Base-by-base conservation (phyloP, 2,797 vertebrate species). In the Loriculus beryllinus region DNA sequence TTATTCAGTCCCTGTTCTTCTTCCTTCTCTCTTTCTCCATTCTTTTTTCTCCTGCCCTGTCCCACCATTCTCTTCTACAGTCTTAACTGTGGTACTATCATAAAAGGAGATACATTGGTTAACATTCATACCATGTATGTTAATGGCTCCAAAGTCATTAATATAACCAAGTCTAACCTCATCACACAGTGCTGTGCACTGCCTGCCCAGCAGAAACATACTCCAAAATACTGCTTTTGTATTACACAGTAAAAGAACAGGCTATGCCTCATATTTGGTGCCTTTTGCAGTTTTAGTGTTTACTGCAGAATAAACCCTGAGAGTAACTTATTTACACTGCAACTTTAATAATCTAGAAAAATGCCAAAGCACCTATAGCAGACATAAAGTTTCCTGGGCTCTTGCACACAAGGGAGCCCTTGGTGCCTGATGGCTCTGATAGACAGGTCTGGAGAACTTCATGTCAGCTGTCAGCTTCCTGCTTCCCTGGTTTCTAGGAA, bases 391-490 rank as follows among this genome's bases (percentile, higher is more conserved):
- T 15, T 49, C 20, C n/a, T 3, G 4, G 35, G 40, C 35, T 75
- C 78, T 14, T 26, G 23, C 3, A 7, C 1, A 5, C 1, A 1
- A 35, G 37, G 19, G 59, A 63, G 26, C 40, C 33, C n/a, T 64
- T 2, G 1, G 14, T 6, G 3, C 7, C 17, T 42, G 15, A 21
- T 0, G 1, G 39, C 28, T 68, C 43, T 7, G 12, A 52, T 20
- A 75, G 16, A 79, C 29, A 39, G 7, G 4, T 48, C 31, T 51
- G 20, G 40, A 80, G 22, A 71, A 3, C 28, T 62, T 52, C 1
- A 0, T 33, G 47, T 37, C 67, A 64, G 10, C 42, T 78, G 17
- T 57, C 39, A 62, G 29, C 26, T 78, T 68, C 42, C 62, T 52
- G 33, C 39, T 78, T 42, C 17, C 23, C 40, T 52, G 29, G 7